A percentile compares a stretch with the other conserved stretches of the same genome.
Conservation (phyloP, 2,797 vertebrate species). For the Peromyscus melanophrys region DNA sequence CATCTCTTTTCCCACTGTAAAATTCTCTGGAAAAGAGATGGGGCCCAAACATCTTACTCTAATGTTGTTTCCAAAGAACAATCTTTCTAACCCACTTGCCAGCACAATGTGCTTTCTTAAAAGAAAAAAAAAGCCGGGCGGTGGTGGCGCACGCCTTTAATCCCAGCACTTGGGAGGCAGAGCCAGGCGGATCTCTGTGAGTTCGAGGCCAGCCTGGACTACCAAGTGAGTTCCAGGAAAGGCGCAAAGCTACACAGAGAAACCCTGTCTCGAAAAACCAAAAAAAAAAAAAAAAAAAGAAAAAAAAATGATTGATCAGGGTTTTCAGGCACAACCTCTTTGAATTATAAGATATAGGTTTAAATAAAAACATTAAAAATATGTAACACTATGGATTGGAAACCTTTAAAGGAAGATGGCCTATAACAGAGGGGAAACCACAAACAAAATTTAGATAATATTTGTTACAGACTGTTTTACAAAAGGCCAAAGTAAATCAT, state of each 20-base stretch:
- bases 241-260: too few relatives aligned
- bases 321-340: not conserved
- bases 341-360: conserved; percentile 44
- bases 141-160: too few relatives aligned
- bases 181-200: too few relatives aligned
- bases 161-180: too few relatives aligned
- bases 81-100: accelerated
- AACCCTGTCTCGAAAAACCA: too few relatives aligned
- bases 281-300: too few relatives aligned
- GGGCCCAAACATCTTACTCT: too few relatives aligned
- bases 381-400: not conserved
- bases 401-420: not conserved
- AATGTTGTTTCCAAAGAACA: not conserved
- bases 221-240: too few relatives aligned
- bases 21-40: not conserved
- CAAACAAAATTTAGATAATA: not conserved
- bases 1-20: not conserved
- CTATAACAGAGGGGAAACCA: not conserved
- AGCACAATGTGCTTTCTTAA: not conserved
- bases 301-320: not conserved
- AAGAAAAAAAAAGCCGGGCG: too few relatives aligned
- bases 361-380: conserved; percentile 25
- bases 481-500: not conserved
- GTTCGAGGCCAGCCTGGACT: too few relatives aligned
- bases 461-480: not conserved